Base-by-base conservation (phyloP, 2,797 vertebrate species). In the Eulemur coronatus region DNA sequence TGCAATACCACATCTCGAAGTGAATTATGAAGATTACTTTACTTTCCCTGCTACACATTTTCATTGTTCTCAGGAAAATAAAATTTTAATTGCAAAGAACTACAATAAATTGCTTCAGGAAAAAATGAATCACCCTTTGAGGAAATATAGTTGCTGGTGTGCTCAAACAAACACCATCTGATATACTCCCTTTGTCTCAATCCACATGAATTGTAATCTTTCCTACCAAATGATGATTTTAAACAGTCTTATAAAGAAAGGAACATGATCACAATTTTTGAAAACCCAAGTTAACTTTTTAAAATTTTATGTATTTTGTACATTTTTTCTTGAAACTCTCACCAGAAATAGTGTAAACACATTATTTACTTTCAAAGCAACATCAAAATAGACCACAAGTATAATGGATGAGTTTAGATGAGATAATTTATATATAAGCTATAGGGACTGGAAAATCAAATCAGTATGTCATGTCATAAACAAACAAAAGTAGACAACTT, bases 81-180 rank as follows among this genome's bases (percentile, higher is more conserved):
- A 96, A 84, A 86, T n/a, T 94, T 95, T 96, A 97, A 93, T 94
- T 97, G 20, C 59, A 95, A 92, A 93, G n/a, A 94, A 94, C 84
- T 50, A 80, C 90, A 97, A 93, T 91, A 94, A 84, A 90, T 84
- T 78, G 69, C 8, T 48, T 80, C 93, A 88, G 86, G 43, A 65
- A 55, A 94, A 95, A 84, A 84, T 86, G 61, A 93, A 78, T 97
- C 96, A 90, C 30, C 11, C n/a, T 85, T 93, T 94, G 26, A 96
- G 55, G 78, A 94, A 96, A 94, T 67, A 24, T 14, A 89, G n/a
- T 76, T 87, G 67, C 24, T 86, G 18, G 0, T 78, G 13, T 80
- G 35, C 41, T 96, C 26, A 89, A 69, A 81, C 43, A 79, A 81
- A n/a, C 3, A 30, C 35, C 17, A 75, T 87, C 70, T 89, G 46